These are phyloP conservation scores for Gasterosteus nipponicus DNA, from an alignment of 2,113 vertebrate genomes.

Conservation along the genomic window DNA sequence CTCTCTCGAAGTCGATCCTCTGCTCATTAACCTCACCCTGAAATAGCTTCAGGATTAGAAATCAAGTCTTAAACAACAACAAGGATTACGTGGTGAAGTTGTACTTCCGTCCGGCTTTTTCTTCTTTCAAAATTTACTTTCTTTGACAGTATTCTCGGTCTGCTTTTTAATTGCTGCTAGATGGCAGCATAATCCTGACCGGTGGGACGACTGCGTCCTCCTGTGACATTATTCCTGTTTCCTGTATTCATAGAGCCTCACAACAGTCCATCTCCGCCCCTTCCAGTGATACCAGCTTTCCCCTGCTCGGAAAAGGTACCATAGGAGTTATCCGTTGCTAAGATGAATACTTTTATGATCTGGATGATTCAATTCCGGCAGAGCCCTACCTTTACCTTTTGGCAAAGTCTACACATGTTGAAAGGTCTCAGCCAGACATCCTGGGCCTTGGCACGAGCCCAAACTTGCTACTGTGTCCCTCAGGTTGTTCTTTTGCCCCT, in stretches of 20 bases:
- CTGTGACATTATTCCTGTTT: not conserved
- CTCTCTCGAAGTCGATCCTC: not conserved
- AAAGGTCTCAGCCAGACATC: conserved; percentile 21
- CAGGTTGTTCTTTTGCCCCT: conserved; percentile 11
- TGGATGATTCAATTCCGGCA: not conserved
- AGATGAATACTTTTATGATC: not conserved
- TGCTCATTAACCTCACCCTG: not conserved
- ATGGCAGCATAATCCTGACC: not conserved
- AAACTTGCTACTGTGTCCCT: conserved; percentile 10
- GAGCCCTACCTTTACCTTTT: conserved; percentile 1
- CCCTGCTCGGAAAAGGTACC: not conserved
- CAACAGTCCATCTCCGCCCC: not conserved
- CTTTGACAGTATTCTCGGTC: not conserved
- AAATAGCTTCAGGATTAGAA: conserved; percentile 2
- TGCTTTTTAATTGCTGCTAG: not conserved
- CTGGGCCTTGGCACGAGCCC: conserved; percentile 2
- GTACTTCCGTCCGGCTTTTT: not conserved
- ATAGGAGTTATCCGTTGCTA: not conserved
- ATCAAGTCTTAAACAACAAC: not conserved
- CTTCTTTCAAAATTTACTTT: not conserved
- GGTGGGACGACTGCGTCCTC: not conserved
- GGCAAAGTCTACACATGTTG: not conserved
- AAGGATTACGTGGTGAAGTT: not conserved
- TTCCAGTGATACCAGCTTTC: not conserved
- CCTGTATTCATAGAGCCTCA: not conserved